A percentile compares a stretch with the other conserved stretches of the same genome.
phyloP scores from a whole-genome alignment of 2,113 vertebrate species.

The Chelonoidis abingdonii region DNA sequence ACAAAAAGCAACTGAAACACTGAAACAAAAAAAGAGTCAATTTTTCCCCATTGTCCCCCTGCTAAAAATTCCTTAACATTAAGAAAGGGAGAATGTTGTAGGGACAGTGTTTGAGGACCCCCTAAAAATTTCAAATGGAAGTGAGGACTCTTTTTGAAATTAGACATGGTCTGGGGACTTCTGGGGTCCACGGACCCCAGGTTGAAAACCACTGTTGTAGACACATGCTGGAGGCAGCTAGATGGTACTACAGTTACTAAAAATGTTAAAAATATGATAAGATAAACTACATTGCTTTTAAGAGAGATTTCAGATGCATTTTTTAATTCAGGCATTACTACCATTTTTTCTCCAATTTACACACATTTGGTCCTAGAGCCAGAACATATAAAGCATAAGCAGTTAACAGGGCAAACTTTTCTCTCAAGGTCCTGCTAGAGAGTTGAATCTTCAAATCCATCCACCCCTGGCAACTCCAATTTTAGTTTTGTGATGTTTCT shows the following conservation, averaged over 20 bases:
- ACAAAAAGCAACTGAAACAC: neutral
- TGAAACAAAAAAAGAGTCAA: neutral
- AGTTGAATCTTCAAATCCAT: neutral
- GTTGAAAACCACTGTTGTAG: neutral
- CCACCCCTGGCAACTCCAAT: neutral
- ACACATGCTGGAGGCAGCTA: neutral
- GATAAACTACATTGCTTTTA: neutral
- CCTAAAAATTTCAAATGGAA: too few relatives aligned
- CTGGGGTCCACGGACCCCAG: too few relatives aligned
- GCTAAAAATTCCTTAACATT: neutral
- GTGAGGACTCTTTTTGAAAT: too few relatives aligned
- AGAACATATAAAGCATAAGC: neutral
- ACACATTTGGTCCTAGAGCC: neutral
- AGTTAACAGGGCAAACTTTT: conserved; percentile 1
- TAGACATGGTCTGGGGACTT: too few relatives aligned
- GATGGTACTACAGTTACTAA: neutral
- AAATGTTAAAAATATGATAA: neutral
- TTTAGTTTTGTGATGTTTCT: neutral
- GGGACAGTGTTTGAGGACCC: too few relatives aligned
- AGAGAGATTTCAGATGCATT: neutral
- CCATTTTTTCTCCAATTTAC: neutral
- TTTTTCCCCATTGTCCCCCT: rapidly evolving
- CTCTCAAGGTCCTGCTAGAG: neutral
- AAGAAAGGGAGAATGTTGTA: neutral
- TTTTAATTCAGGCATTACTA: neutral